Evolutionary conservation across 2,888 invertebrate species (phyloP), one percentile per base, ranked within the genome.

Genomic region (Polydrusus tereticollis): DNA sequence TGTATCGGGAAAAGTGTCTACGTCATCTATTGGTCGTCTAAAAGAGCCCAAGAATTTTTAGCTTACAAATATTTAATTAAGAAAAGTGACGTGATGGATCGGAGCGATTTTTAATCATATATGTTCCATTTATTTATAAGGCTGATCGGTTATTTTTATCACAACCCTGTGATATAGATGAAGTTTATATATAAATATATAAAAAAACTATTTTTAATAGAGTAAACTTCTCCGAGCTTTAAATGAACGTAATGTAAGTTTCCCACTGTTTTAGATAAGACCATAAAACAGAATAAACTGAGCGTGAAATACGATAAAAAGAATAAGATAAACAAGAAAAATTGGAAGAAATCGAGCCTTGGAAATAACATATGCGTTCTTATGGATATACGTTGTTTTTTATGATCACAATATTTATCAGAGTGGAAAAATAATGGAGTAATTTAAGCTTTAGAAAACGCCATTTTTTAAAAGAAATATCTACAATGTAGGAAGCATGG

Each of bases 281-380:
- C 59, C 65, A 69, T 73, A 69, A 73, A 73, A 60, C 73, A 69
- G 52, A 63, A 59, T 33, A 69, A 73, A 73, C 73, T 69, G 69
- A 36, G 59, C 60, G 73, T 47, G 59, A 73, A 73, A 69, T 65
- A 55, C 55, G 73, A 73, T 73, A 73, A 73, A 59, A 69, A 62
- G 67, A 72, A 68, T 55, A 50, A 65, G 65, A 66, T 66, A 71
- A 65, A 65, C 60, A 71, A 63, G 66, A 65, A 67, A 72, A 68
- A 52, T 18, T 38, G 65, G 52, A 59, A 50, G 50, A 59, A 58
- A 70, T 70, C 59, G 59, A 70, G 65, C 52, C 41, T 38, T 52
- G 65, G 59, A 65, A 70, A 65, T 70, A 70, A 70, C 70, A 70
- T 65, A 70, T 70, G 70, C 20, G 64, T 65, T 65, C 33, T 57